Base-by-base conservation (phyloP, 2,888 invertebrate species). In the Drosophila lacicola region DNA sequence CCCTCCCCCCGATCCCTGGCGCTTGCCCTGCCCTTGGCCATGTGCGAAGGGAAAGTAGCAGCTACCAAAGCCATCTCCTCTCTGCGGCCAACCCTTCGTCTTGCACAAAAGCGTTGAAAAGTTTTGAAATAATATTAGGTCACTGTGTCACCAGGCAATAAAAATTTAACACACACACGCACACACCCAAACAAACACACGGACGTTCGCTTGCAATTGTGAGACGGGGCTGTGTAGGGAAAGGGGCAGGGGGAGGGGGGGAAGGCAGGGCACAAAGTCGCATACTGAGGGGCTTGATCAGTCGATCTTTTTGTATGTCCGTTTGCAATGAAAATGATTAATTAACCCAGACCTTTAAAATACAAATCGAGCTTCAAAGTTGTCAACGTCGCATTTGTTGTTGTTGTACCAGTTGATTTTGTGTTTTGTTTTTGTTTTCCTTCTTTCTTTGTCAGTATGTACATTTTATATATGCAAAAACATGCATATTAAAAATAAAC, bases 301-400 rank as follows among this genome's bases (percentile, higher is more conserved):
- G 21, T 44, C 50, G 50, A 39, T 49, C 36, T 37, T 49, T 37
- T 21, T 50, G 13, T 25, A 17, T 56, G 63, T 63, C 11, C 11
- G 39, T 58, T 61, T 74, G 76, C 70, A 80, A 69, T 70, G 69
- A 61, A 80, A 82, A 74, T 80, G 86, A 85, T 82, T 85, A 78
- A 82, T 82, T 85, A 82, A 85, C 82, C 82, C 82, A 82, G 85
- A 85, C 86, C 86, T 72, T 74, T 70, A 74, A 82, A 84, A 68
- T 51, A 70, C 69, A 80, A 77, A 72, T 72, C 71, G 66, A 76
- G 79, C 73, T 63, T 54, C 33, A 58, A 37, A 54, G 58, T 58
- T 54, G 58, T 54, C 42, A 34, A 66, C 46, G 46, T 34, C 25
- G 39, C 21, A 5, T 39, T 54, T 19, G 21, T 29, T 29, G 29